Evolutionary conservation across 2,113 vertebrate species (phyloP), one percentile per base, ranked within the genome.

Genomic region (Carettochelys insculpta): DNA sequence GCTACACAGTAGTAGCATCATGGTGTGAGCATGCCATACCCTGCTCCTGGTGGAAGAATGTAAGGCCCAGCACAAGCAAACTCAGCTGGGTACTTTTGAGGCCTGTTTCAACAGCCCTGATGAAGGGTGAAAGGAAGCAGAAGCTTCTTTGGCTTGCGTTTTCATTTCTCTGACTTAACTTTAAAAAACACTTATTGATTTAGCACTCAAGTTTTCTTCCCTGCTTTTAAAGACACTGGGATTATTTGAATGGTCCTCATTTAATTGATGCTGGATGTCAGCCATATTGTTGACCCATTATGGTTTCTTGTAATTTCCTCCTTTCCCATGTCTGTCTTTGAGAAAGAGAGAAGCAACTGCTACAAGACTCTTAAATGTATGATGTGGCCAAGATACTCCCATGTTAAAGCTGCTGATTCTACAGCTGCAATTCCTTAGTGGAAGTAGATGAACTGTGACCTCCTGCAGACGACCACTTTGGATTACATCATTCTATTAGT

Each of bases 391-490:
- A 2, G 71, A 48, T 92, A 77, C 71, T 95, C 56, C 52, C 0
- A 2, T 88, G 80, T 73, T 88, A 94, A 79, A 47, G 29, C 84
- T 83, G n/a, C 61, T 73, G 73, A 85, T 43, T 88, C 65, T 80
- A 83, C 91, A 96, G 91, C 93, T 95, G 91, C 88, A 93, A 48
- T 94, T 96, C 86, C 88, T 87, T 91, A 95, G 89, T 94, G 88
- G 88, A 95, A 95, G 87, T 77, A 91, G 88, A 95, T 92, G 95
- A 96, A 92, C 93, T 10, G 0, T 95, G 88, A 93, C 96, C 92
- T 94, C 86, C 82, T 94, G 90, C 82, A 0, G 13, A 86, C 2
- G 48, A 88, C 82, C 80, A 83, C 92, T 95, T 91, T 27, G 82
- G 79, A 80, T 96, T 96, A 94, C 93, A 85, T 96, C 96, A 96